Evolutionary conservation across 2,888 invertebrate genomes (phyloP), one percentile per base, ranked within the genome.

Genomic region (Siphlonurus alternatus): DNA sequence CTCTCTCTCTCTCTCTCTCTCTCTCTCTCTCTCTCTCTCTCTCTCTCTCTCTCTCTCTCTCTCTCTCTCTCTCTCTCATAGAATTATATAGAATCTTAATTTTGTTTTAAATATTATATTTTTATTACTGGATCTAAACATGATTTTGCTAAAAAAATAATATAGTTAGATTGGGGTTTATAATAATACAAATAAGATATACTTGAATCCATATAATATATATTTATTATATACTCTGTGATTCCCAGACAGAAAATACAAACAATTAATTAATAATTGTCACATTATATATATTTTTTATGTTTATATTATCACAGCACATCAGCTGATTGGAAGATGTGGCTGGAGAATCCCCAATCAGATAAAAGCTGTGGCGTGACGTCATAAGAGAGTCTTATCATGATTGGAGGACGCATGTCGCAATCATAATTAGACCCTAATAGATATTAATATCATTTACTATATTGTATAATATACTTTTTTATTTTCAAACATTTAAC

Each of bases 331-430:
- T 83, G 81, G 81, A 78, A 81, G 80, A 83, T 83, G 83, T 85
- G 85, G 84, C 85, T 84, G 85, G 85, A 84, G 78, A 77, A 82
- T 83, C 82, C 79, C 82, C 82, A 83, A 84, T 83, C 82, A 79
- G 78, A 80, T 76, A 78, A 77, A 80, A 81, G 81, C 75, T 73
- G 60, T 64, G 56, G 22, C 25, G 38, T 38, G 38, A 38, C 38
- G 5, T 38, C 5, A 38, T 15, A 38, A 38, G 15, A 38, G 15
- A 38, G 38, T 38, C 38, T 15, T 10, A 38, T 38, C 15, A 5
- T 38, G 38, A 38, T 38, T 38, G 38, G 38, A 10, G 5, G 15
- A 10, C n/a, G n/a, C n/a, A n/a, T n/a, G n/a, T 10, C 5, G 15
- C 38, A 38, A 38, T 38, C 22, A 59, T 3, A 60, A 60, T 23